Base-by-base conservation (phyloP, 2,113 vertebrate species). In the Struthio camelus region DNA sequence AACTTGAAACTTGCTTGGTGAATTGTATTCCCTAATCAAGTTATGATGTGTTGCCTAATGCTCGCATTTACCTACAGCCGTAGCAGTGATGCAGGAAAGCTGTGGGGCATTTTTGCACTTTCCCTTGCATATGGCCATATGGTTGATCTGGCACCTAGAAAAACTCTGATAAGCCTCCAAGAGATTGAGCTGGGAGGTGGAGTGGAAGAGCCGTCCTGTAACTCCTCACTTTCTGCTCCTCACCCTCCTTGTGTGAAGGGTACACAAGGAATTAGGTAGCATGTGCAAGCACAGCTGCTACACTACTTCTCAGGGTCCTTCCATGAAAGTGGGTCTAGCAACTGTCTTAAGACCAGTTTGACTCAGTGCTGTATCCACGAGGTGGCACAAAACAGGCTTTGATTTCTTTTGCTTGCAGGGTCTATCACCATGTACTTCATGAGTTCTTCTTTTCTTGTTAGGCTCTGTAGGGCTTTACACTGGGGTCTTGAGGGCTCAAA, bases 81-180 rank as follows among this genome's bases (percentile, higher is more conserved):
- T 36, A 54, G 58, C 8, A 78, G 40, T 54, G 44, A 44, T 34
- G 30, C 32, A 80, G 36, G n/a, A 84, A 67, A 62, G 13, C 23
- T 89, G 10, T 16, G 66, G 16, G 61, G 11, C 11, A 10, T 42
- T 79, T 87, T 58, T 12, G 58, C 38, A 23, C 9, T 71, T 44
- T 75, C 14, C 7, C 12, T 0, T 0, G 4, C 7, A 10, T 12
- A 17, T 23, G 34, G 32, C 48, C 9, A 8, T 46, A 6, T 2
- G 14, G 38, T 36, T 78, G 40, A 85, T 19, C 20, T 56, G 44
- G 40, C 38, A 25, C 27, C 23, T 64, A 78, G 34, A 65, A 94
- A 84, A 86, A 54, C 8, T 75, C 48, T 28, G 7, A 48, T 25
- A n/a, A 1, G 1, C 13, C n/a, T 89, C 36, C 59, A 79, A 20